Percentiles rank a stretch among this genome's conserved stretches.
Evolutionary conservation across 2,113 vertebrate species (phyloP).

Genomic region (Anoplopoma fimbria): DNA sequence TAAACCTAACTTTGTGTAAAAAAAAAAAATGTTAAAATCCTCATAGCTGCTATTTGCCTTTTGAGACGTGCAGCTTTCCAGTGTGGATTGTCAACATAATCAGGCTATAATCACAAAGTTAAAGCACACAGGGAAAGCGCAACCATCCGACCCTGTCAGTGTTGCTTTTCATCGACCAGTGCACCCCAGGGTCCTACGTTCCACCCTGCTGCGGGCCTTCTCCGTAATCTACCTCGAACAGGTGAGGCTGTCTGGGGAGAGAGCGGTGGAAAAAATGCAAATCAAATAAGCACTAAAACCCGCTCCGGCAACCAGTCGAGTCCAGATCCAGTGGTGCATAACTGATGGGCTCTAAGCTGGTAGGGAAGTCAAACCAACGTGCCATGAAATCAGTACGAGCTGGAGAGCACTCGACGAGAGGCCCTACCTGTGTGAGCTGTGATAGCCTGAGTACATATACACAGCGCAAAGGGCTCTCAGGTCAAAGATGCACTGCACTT

Average conservation of each 20-base stretch:
- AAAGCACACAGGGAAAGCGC: constrained; percentile 19
- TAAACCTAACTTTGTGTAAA: constrained; percentile 9
- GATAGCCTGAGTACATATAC: constrained; percentile 69
- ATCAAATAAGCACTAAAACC: constrained; percentile 71
- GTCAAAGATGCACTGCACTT: constrained; percentile 63
- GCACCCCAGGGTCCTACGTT: constrained; percentile 44
- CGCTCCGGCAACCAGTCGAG: constrained; percentile 53
- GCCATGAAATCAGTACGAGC: constrained; percentile 76
- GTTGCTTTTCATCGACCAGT: constrained; percentile 33
- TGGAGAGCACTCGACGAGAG: constrained; percentile 64
- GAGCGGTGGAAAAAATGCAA: constrained; percentile 59
- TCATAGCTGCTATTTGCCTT: constrained; percentile 22
- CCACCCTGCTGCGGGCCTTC: constrained; percentile 32
- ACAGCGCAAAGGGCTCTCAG: constrained; percentile 54
- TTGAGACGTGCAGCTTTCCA: constrained; percentile 14
- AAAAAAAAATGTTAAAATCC: constrained; percentile 11
- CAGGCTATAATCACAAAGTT: constrained; percentile 41
- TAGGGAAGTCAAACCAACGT: constrained; percentile 64
- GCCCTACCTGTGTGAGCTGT: constrained; percentile 66
- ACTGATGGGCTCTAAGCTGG: constrained; percentile 72
- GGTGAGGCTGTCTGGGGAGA: constrained; percentile 57
- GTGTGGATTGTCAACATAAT: constrained; percentile 24
- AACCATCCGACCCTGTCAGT: neutral
- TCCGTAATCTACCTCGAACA: constrained; percentile 72
- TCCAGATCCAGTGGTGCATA: constrained; percentile 68